phyloP scores from a whole-genome alignment of 1,140 invertebrate genomes.

The Panulirus ornatus region DNA sequence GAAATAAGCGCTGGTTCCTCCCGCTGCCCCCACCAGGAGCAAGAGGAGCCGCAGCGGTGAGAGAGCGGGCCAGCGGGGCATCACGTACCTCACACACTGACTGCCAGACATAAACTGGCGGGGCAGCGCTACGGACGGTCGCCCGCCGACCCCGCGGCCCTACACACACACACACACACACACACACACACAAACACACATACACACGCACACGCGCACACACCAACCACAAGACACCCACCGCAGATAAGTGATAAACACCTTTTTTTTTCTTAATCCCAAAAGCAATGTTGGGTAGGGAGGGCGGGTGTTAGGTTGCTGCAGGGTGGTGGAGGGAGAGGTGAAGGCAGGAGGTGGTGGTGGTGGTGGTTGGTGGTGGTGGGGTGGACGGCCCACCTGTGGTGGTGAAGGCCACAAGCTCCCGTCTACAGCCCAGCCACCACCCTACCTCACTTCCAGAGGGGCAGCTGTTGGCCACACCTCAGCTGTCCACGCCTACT shows the following conservation, averaged over 20 bases:
- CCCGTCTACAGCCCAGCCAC: background rate
- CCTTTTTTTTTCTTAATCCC: background rate
- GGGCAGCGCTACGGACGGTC: background rate
- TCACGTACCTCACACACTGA: conserved; percentile 51
- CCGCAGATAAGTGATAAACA: no score
- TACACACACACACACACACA: background rate
- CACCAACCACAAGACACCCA: background rate
- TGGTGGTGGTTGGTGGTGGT: background rate
- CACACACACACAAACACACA: background rate
- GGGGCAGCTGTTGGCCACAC: no score
- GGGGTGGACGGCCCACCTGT: background rate
- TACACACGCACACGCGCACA: background rate
- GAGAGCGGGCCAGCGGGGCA: conserved; percentile 62
- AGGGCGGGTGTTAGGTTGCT: background rate
- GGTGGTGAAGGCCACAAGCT: background rate
- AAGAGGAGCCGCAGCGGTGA: conserved; percentile 31
- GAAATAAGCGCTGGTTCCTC: conserved; percentile 75
- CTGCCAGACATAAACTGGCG: conserved; percentile 61
- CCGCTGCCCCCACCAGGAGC: conserved; percentile 49
- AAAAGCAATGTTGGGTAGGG: background rate
- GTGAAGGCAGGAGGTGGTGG: no score
- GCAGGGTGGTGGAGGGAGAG: background rate
- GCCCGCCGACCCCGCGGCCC: background rate
- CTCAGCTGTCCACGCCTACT: no score
- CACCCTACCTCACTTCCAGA: no score